Evolutionary conservation across 2,888 invertebrate species (phyloP).

Genomic region (Philhelius pedissequus): DNA sequence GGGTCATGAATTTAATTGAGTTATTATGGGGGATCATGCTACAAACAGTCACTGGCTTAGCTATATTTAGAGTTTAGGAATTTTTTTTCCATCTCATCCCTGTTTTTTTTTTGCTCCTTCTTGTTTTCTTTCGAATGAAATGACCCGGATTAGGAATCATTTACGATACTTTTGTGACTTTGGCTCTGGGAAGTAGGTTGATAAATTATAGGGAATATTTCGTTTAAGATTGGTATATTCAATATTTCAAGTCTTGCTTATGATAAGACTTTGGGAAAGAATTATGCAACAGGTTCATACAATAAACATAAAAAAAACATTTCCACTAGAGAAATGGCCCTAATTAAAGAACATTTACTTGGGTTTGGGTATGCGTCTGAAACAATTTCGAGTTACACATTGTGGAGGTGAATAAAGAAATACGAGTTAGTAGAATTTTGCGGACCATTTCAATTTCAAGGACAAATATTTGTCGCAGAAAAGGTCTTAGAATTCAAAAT

Average conservation of each 20-base stretch:
- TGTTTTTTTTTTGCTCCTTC: background rate
- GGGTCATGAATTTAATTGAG: conserved; percentile 35
- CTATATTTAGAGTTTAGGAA: conserved; percentile 7
- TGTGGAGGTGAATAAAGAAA: no score
- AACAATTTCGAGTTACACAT: no score
- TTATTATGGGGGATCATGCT: conserved; percentile 20
- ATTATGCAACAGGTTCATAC: background rate
- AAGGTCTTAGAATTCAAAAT: no score
- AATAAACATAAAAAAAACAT: background rate
- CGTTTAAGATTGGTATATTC: background rate
- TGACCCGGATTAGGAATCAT: conserved; percentile 29
- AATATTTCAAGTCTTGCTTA: background rate
- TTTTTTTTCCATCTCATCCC: background rate
- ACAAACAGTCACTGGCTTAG: conserved; percentile 21
- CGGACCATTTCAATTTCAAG: no score
- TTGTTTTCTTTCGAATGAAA: background rate
- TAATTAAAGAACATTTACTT: no score
- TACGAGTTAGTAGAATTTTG: no score
- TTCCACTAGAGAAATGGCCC: no score
- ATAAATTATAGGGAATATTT: background rate
- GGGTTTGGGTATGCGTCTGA: no score
- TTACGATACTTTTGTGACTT: conserved; percentile 12
- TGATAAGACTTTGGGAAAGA: background rate
- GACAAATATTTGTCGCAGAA: no score
- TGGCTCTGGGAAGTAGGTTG: background rate